Percentiles rank a stretch among this genome's conserved stretches.
phyloP scores from a whole-genome alignment of 2,888 invertebrate species.

The Geophilus truncorum region DNA sequence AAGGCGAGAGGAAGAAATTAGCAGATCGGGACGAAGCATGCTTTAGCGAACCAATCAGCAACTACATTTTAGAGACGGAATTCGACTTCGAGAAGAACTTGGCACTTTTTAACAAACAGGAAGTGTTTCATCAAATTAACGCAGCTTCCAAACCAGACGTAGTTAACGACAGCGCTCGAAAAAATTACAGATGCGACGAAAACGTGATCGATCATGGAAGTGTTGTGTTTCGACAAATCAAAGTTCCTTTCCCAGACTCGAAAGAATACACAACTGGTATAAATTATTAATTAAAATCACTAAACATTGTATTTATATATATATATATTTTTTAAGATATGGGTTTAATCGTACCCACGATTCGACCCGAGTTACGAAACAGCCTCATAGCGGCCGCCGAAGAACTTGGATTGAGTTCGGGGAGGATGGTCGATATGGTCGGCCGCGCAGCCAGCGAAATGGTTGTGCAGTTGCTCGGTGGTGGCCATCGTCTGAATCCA shows the following conservation, averaged over 20 bases:
- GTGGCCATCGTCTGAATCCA: constrained; percentile 73
- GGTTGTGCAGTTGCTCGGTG: constrained; percentile 74
- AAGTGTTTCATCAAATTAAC: constrained; percentile 69
- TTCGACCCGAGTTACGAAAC: constrained; percentile 61
- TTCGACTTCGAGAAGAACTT: constrained; percentile 94
- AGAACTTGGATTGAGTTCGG: constrained; percentile 60
- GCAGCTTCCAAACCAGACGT: constrained; percentile 60
- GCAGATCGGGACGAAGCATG: constrained; percentile 65
- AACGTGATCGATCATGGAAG: constrained; percentile 68
- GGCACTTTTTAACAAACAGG: constrained; percentile 81
- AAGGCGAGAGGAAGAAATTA: constrained; percentile 53
- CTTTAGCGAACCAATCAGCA: constrained; percentile 67
- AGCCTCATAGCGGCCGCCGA: constrained; percentile 66
- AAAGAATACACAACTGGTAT: constrained; percentile 63
- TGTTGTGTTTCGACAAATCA: constrained; percentile 62
- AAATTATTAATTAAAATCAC: background rate
- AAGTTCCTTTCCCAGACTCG: constrained; percentile 60
- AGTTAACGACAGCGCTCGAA: constrained; percentile 51
- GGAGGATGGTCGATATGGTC: constrained; percentile 66
- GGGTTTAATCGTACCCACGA: constrained; percentile 72
- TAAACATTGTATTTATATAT: background rate
- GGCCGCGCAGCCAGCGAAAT: constrained; percentile 81
- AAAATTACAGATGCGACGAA: constrained; percentile 75
- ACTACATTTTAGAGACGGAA: constrained; percentile 62
- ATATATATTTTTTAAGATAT: constrained; percentile 56